Base-by-base conservation (phyloP, 2,113 vertebrate genomes). In the Pluvianellus socialis region DNA sequence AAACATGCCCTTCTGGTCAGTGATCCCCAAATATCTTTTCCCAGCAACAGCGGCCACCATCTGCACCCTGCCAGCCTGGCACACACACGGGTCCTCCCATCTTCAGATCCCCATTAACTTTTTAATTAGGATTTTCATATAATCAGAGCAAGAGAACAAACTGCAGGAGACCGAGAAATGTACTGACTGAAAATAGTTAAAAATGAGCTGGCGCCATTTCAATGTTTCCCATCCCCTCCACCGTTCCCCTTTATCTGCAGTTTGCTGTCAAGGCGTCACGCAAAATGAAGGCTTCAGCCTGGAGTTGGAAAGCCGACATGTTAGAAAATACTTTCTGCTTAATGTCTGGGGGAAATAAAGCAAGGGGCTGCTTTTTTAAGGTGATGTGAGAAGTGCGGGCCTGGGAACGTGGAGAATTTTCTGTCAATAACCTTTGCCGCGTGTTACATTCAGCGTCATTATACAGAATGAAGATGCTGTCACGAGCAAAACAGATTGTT, bases 1-100 rank as follows among this genome's bases (percentile, higher is more conserved):
- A 95, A 95, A 97, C 92, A 94, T n/a, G 49, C 58, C 77, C 92
- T 76, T 13, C 84, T 59, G 96, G 86, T 66, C 94, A 70, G 7
- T 40, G 79, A 79, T 50, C 89, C 92, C 84, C 92, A 88, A 42
- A 79, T 27, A 38, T 5, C 84, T 72, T 63, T 35, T 85, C 84
- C 70, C 89, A 94, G 84, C 71, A 88, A 61, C 72, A 72, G 92
- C 65, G 56, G 91, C 76, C 70, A 16, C 79, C 70, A 28, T 18
- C 75, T 73, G 84, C 74, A 21, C 87, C 62, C 81, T 35, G 66
- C 77, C 94, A 90, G 83, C 79, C 75, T 28, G 75, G 88, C 79
- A 58, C 6, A 0, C 44, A 27, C 6, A 1, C 4, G 1, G 16
- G 1, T 56, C 59, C 67, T 73, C 49, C 75, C 15, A 0, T 42